A percentile compares a stretch with the other conserved stretches of the same genome.
phyloP scores from a whole-genome alignment of 2,797 vertebrate species.

The Halcyon smyrnensis region DNA sequence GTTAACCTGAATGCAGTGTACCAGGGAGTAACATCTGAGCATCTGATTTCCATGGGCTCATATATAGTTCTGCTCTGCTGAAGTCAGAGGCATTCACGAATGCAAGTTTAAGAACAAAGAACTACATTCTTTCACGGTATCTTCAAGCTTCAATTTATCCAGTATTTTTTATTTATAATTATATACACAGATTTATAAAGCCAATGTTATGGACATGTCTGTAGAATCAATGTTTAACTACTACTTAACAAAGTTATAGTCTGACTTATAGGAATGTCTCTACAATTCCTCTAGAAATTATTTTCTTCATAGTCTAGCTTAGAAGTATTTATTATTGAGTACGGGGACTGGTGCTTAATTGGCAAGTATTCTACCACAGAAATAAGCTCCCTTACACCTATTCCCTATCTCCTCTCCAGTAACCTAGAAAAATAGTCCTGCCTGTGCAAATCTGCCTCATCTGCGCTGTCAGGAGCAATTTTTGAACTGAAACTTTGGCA shows the following conservation, averaged over 20 bases:
- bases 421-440: background rate
- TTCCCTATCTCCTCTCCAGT: background rate
- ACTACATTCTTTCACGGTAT: background rate
- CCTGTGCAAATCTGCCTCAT: background rate
- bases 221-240: background rate
- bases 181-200: background rate
- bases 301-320: background rate
- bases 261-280: background rate
- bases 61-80: background rate
- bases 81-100: background rate
- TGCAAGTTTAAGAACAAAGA: background rate
- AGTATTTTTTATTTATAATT: background rate
- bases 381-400: background rate
- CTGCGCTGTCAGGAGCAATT: background rate
- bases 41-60: background rate
- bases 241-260: background rate
- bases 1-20: background rate
- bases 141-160: background rate
- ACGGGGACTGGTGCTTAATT: background rate
- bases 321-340: background rate
- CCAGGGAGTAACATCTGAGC: background rate
- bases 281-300: background rate
- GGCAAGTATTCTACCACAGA: background rate
- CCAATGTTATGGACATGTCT: background rate
- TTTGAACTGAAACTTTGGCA: background rate